A percentile compares a stretch with the other conserved stretches of the same genome.
phyloP scores from a whole-genome alignment of 1,140 invertebrate genomes.

The Ruditapes philippinarum region DNA sequence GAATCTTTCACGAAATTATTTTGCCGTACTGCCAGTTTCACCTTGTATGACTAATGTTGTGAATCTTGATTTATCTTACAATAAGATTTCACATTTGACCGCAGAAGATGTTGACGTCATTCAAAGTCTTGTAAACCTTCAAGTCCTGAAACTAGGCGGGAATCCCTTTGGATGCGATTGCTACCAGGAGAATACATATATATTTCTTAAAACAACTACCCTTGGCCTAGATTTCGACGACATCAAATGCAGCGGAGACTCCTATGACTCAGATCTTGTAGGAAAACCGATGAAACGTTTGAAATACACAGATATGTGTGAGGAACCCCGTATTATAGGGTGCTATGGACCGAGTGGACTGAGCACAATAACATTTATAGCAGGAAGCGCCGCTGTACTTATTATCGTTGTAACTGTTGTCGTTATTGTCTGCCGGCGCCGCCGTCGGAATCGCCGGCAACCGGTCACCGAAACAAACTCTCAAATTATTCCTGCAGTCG shows the following conservation, averaged over 20 bases:
- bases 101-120: neutral
- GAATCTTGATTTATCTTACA: constrained; percentile 17
- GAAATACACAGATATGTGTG: neutral
- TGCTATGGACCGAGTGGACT: constrained; percentile 21
- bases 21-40: neutral
- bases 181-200: neutral
- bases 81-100: neutral
- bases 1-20: constrained; percentile 24
- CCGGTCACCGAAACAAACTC: neutral
- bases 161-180: constrained; percentile 54
- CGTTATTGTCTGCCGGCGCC: neutral
- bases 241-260: neutral
- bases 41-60: constrained; percentile 29
- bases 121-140: constrained; percentile 33
- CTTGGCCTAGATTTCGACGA: constrained; percentile 12
- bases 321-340: neutral
- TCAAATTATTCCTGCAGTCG: neutral
- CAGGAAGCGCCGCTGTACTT: neutral
- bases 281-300: constrained; percentile 10
- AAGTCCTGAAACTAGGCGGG: constrained; percentile 15
- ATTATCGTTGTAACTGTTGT: constrained; percentile 11
- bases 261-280: neutral
- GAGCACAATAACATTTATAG: neutral
- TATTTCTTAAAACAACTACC: constrained; percentile 8
- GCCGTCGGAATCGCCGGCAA: neutral